These are phyloP conservation scores for Phrynosoma platyrhinos DNA, from an alignment of 2,113 vertebrate species.

Conservation along the genomic window DNA sequence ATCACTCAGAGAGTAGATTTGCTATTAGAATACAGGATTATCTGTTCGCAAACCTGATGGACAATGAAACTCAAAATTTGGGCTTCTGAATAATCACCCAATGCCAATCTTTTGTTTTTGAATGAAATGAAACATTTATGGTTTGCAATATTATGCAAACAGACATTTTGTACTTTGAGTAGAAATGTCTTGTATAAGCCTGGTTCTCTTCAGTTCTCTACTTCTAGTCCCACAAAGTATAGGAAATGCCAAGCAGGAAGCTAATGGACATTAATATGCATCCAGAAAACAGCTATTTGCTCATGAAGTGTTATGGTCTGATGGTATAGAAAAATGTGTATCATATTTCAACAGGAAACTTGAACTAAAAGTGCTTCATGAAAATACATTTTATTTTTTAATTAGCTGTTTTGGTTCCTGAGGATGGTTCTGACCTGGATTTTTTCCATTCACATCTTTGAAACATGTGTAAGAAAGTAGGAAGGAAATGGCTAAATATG, in stretches of 20 bases:
- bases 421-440: background rate
- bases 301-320: background rate
- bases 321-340: background rate
- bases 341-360: background rate
- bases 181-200: too few species aligned
- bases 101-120: too few species aligned
- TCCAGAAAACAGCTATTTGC: background rate
- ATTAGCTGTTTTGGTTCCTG: background rate
- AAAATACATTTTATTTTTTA: background rate
- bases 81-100: too few species aligned
- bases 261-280: conserved; percentile 20
- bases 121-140: too few species aligned
- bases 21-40: background rate
- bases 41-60: background rate
- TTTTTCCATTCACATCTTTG: background rate
- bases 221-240: background rate
- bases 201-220: too few species aligned
- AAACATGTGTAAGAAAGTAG: conserved; percentile 3
- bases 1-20: too few species aligned
- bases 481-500: background rate
- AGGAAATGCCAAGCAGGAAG: conserved; percentile 32
- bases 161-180: too few species aligned
- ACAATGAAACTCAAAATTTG: background rate
- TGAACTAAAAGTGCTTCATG: background rate
- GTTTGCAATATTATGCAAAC: too few species aligned